Conservation (phyloP, 2,888 invertebrate genomes). For the Heliconius hortense region DNA sequence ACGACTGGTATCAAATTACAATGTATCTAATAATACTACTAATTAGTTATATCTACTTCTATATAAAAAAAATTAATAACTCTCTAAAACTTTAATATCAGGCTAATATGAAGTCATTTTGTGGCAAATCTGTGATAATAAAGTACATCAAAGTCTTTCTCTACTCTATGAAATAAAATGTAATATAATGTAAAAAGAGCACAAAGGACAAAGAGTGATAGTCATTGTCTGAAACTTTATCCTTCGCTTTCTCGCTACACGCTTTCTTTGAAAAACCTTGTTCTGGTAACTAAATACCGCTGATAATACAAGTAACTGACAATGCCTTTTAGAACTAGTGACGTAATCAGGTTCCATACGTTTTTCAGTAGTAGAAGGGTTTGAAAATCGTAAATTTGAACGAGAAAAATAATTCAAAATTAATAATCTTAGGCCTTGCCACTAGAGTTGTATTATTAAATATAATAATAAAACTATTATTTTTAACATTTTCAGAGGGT, state of each 20-base stretch:
- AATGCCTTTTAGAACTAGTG: conserved; percentile 18
- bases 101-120: not conserved
- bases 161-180: conserved; percentile 22
- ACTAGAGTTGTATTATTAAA: too few species aligned
- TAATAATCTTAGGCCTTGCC: too few species aligned
- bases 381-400: too few species aligned
- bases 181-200: conserved; percentile 28
- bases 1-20: too few species aligned
- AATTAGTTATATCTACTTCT: not conserved
- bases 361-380: too few species aligned
- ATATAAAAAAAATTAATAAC: not conserved
- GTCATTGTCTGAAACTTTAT: conserved; percentile 38
- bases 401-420: too few species aligned
- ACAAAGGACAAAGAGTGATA: conserved; percentile 32
- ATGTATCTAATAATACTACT: not conserved
- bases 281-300: conserved; percentile 39
- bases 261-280: conserved; percentile 45
- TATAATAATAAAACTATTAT: too few species aligned
- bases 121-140: not conserved
- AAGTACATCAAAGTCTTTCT: conserved; percentile 20
- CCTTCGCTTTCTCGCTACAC: conserved; percentile 41
- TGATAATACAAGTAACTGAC: conserved; percentile 24
- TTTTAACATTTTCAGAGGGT: too few species aligned
- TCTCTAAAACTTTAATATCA: not conserved
- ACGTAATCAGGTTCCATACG: not conserved